A percentile compares a stretch with the other conserved stretches of the same genome.
Conservation (phyloP, 2,888 invertebrate genomes). For the Calliphora vomitoria region DNA sequence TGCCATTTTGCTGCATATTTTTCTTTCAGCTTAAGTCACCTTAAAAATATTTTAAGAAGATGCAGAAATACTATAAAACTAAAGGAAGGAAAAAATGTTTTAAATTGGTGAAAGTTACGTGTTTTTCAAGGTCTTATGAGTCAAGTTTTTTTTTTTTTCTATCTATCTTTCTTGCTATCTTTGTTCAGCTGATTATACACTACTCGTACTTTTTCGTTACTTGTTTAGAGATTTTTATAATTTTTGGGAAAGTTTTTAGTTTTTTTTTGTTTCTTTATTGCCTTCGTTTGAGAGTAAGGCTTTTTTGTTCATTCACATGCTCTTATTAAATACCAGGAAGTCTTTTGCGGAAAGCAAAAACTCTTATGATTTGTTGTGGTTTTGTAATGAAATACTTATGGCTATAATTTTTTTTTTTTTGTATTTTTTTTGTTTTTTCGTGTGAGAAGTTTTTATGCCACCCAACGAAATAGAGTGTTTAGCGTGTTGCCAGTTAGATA, state of each 20-base stretch:
- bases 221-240: constrained; percentile 46
- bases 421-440: constrained; percentile 8
- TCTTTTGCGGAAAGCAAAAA: constrained; percentile 44
- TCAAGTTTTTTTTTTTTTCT: constrained; percentile 46
- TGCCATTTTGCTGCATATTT: constrained; percentile 26
- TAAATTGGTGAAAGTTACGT: constrained; percentile 73
- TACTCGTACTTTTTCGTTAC: constrained; percentile 29
- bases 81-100: constrained; percentile 23
- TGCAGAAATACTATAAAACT: constrained; percentile 15
- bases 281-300: constrained; percentile 12
- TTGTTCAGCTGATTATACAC: constrained; percentile 42
- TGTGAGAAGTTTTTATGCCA: constrained; percentile 41
- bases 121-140: constrained; percentile 73
- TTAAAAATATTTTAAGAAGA: constrained; percentile 38
- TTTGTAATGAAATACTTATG: constrained; percentile 55
- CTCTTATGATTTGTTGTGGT: constrained; percentile 49
- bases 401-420: neutral
- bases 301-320: constrained; percentile 37
- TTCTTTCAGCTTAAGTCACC: constrained; percentile 17
- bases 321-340: constrained; percentile 64
- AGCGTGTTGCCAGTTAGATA: constrained; percentile 15
- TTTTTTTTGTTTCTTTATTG: neutral
- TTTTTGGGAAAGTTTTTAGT: constrained; percentile 61
- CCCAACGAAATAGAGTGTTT: neutral
- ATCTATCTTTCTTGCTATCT: neutral